A percentile compares a stretch with the other conserved stretches of the same genome.
phyloP scores from a whole-genome alignment of 2,113 vertebrate species.

The Colistium nudipinnis region DNA sequence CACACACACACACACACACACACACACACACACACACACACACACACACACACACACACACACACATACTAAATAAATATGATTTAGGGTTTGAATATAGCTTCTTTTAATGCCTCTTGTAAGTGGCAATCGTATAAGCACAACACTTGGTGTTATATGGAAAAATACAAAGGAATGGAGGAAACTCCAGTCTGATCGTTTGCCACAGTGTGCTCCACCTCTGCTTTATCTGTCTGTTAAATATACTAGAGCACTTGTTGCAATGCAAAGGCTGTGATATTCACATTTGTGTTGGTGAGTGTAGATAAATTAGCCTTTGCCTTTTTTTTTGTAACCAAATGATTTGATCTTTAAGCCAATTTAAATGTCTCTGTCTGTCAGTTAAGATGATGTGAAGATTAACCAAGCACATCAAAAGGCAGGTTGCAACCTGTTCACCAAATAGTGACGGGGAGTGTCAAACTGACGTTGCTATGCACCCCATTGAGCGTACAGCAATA shows the following conservation, averaged over 20 bases:
- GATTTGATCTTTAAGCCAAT: constrained; percentile 31
- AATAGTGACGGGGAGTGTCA: constrained; percentile 26
- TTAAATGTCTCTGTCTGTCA: constrained; percentile 40
- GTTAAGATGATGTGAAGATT: constrained; percentile 27
- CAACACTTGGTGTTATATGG: not conserved
- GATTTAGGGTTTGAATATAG: not conserved
- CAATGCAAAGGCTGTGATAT: not conserved
- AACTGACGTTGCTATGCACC: constrained; percentile 17
- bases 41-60: too few species aligned
- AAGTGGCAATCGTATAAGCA: constrained; percentile 7
- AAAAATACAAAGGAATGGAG: constrained; percentile 1
- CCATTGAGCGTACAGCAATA: constrained; percentile 31
- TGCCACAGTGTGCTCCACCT: not conserved
- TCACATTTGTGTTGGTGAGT: constrained; percentile 13
- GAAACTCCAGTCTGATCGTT: not conserved
- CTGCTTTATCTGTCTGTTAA: constrained; percentile 7
- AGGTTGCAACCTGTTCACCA: constrained; percentile 39
- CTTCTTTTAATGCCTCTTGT: not conserved
- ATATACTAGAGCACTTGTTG: not conserved
- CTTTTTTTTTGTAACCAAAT: constrained; percentile 19
- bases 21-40: too few species aligned
- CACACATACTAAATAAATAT: too few species aligned
- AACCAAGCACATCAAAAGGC: constrained; percentile 36
- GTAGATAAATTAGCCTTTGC: constrained; percentile 16
- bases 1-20: too few species aligned